Base-by-base conservation (phyloP, 2,797 vertebrate species). In the Enteromius treurensis region DNA sequence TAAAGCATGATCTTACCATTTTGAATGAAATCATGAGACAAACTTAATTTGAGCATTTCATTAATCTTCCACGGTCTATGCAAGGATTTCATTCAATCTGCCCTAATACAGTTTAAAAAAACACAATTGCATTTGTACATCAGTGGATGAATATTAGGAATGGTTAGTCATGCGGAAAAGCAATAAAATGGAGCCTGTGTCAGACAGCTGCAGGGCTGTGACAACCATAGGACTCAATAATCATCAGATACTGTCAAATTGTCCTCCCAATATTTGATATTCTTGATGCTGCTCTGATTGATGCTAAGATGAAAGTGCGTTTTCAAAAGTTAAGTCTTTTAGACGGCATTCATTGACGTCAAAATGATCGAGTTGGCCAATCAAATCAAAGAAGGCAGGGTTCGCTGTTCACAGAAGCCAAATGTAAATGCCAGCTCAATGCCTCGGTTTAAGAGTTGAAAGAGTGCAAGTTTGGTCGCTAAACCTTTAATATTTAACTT, bases 121-220 rank as follows among this genome's bases (percentile, higher is more conserved):
- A 71, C 23, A 29, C 13, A 71, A 29, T 32, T 74, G 71, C 47
- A 74, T 53, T 53, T 68, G 65, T 37, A 67, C 32, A 19, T 67
- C 29, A 37, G 64, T 37, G 34, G 32, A 40, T 68, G 4, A 4
- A 68, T 40, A 68, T 68, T 68, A 68, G 19, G 19, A 68, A 17
- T 40, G 65, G 14, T 32, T 19, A 68, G 34, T 13, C 34, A 68
- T 34, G 19, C 13, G 34, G 49, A 74, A 55, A 74, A 53, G 71
- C 71, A 55, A 74, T 37, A 21, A n/a, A 37, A n/a, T 53, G 26
- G 8, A 49, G 70, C 3, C 23, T 29, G 45, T 4, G 17, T 73
- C 26, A 17, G 14, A 10, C 3, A 29, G 69, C 17, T 32, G 13
- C 40, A 23, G 47, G 42, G 15, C 8, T 67, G 3, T 51, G 51